Percentiles rank a stretch among this genome's conserved stretches.
Evolutionary conservation across 2,888 invertebrate species (phyloP).

Genomic region (Ormyrus thymus): DNA sequence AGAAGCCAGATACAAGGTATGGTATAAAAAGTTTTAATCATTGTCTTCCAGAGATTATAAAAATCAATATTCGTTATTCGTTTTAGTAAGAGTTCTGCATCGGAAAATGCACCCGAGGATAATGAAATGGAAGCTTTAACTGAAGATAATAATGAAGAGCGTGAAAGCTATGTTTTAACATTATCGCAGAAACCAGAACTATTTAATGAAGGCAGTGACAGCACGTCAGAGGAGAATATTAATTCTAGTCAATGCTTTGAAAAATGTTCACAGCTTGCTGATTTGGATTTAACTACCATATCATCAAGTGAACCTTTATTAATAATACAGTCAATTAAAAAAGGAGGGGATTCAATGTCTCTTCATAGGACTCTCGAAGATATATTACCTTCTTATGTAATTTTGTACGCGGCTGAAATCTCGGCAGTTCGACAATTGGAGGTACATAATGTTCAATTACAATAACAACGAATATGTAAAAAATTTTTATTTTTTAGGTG

Average conservation of each 20-base stretch:
- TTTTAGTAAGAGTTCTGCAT: slow-evolving; percentile 2
- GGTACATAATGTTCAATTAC: slow-evolving; percentile 73
- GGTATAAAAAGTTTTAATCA: slow-evolving; percentile 53
- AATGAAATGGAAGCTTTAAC: slow-evolving; percentile 46
- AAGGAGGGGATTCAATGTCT: slow-evolving; percentile 83
- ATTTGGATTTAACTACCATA: slow-evolving; percentile 81
- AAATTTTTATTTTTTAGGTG: slow-evolving; percentile 74
- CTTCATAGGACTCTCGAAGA: slow-evolving; percentile 83
- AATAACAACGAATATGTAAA: background rate
- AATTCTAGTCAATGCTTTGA: slow-evolving; percentile 62
- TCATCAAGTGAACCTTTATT: slow-evolving; percentile 82
- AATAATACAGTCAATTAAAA: slow-evolving; percentile 87
- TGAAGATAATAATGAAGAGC: slow-evolving; percentile 65
- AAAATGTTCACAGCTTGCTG: slow-evolving; percentile 78
- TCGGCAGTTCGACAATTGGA: slow-evolving; percentile 93
- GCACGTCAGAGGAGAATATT: slow-evolving; percentile 56
- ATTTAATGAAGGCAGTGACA: slow-evolving; percentile 51
- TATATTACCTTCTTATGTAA: slow-evolving; percentile 86
- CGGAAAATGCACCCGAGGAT: slow-evolving; percentile 9
- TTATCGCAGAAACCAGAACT: slow-evolving; percentile 78
- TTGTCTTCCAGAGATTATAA: background rate
- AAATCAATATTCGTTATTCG: slow-evolving; percentile 8
- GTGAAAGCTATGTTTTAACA: slow-evolving; percentile 80
- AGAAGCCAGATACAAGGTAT: slow-evolving; percentile 77
- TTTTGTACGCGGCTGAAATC: slow-evolving; percentile 93